Percentiles rank a stretch among this genome's conserved stretches.
These are phyloP conservation scores for Drosophila arizonae DNA, from an alignment of 1,140 invertebrate genomes.

Conservation along the genomic window DNA sequence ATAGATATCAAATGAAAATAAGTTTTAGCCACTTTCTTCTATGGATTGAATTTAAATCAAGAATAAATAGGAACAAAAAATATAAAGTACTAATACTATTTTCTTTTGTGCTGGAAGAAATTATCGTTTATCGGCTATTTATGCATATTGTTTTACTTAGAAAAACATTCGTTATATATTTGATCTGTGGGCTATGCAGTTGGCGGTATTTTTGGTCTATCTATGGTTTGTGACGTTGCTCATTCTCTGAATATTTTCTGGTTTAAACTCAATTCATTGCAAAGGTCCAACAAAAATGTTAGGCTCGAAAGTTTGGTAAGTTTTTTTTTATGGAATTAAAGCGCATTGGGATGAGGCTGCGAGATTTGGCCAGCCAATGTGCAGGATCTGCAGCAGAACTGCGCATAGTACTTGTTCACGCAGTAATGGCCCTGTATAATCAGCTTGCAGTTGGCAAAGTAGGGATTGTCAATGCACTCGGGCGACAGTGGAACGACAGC, in stretches of 20 bases:
- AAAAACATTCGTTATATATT: constrained; percentile 51
- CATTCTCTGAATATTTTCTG: constrained; percentile 47
- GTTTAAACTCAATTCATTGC: constrained; percentile 65
- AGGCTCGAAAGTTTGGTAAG: constrained; percentile 37
- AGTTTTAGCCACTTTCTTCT: constrained; percentile 68
- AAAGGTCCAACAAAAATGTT: constrained; percentile 56
- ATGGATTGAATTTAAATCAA: constrained; percentile 75
- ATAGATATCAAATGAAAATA: constrained; percentile 62
- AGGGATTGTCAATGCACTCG: constrained; percentile 93
- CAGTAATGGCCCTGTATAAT: constrained; percentile 93
- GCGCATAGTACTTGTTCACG: constrained; percentile 93
- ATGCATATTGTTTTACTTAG: constrained; percentile 27
- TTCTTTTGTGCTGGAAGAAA: constrained; percentile 65
- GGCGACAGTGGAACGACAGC: constrained; percentile 88
- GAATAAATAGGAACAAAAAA: constrained; percentile 79
- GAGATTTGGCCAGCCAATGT: constrained; percentile 89
- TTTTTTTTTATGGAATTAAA: constrained; percentile 57
- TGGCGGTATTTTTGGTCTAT: constrained; percentile 63
- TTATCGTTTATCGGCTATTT: constrained; percentile 27
- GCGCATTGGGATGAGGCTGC: constrained; percentile 68
- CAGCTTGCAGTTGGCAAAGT: constrained; percentile 93
- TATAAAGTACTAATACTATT: constrained; percentile 77
- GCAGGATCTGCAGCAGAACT: constrained; percentile 96
- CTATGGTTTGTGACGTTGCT: constrained; percentile 38
- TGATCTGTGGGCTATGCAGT: constrained; percentile 58